Base-by-base conservation (phyloP, 2,888 invertebrate species). In the Macrosiphum euphorbiae region DNA sequence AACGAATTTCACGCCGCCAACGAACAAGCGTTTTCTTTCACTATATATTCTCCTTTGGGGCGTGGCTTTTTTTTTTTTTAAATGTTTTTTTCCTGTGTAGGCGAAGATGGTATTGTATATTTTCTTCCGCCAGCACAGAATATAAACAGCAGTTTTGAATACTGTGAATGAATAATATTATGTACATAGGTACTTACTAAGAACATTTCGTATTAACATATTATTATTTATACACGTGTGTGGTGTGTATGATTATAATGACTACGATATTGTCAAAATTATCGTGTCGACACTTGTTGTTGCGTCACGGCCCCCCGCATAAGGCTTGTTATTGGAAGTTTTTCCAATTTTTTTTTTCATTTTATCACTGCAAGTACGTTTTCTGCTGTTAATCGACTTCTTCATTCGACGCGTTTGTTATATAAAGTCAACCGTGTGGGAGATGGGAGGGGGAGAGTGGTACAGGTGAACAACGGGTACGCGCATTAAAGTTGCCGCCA, bases 401-500 rank as follows among this genome's bases (percentile, higher is more conserved):
- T n/a, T 35, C 16, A 16, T 78, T 90, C n/a, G 10, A 85, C 58
- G n/a, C 10, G 55, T 16, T 7, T 41, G 78, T 8, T 28, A 85
- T 55, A 85, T 55, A 85, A 13, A 20, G 5, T 24, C 24, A 35
- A 50, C 26, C 61, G 41, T 52, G 16, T 13, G 16, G 52, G 20
- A 16, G 3, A 4, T 16, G 55, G 20, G 20, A 20, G 20, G 55
- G 55, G 5, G 55, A 20, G 3, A 16, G 20, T 20, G 41, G 41
- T 78, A 55, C 26, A 55, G 86, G 28, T 91, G 55, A 91, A 91
- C 50, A 84, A 78, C 52, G 28, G 47, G 58, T 35, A 58, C 93
- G 58, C 28, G 93, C 93, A 55, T 90, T 89, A 13, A 90, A 90
- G 89, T 90, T 93, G 89, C 58, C 58, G 35, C 47, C 24, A n/a